Base-by-base conservation (phyloP, 2,113 vertebrate genomes). In the Tragulus kanchil region DNA sequence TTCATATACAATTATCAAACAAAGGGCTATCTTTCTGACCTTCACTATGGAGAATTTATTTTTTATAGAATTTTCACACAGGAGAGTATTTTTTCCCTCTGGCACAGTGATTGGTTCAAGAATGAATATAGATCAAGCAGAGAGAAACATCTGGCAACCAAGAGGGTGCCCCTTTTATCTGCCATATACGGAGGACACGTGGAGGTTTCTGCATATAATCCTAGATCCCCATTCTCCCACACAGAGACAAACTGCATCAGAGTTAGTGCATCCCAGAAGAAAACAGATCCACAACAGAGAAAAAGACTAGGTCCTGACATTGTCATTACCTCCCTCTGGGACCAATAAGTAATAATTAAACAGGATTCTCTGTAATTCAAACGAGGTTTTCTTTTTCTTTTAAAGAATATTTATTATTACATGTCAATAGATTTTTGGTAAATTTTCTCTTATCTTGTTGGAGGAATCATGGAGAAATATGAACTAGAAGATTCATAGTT, bases 361-460 rank as follows among this genome's bases (percentile, higher is more conserved):
- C 45, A 58, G 17, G 13, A 3, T 36, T 23, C 23, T 69, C 50
- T 67, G 26, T 25, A 92, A 6, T 28, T 64, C 85, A 94, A 75
- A 84, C 64, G 61, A 31, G 36, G 36, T 36, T 36, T 36, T 36
- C 36, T 36, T 36, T 36, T 28, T 94, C 45, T 86, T 56, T 45
- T 36, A 89, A 97, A 93, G 54, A 71, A 69, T 48, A 28, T 89
- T 90, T 73, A 88, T 82, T 87, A 89, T 54, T 65, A 78, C 94
- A n/a, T 59, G 16, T 65, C 26, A 90, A 42, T 6, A 54, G 26
- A 87, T 52, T 79, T 79, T 87, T 86, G 23, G 5, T 45, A 71
- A 93, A 90, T 7, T 92, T 17, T 67, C 8, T 58, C 58, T 95
- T 61, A 92, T 56, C 28, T 25, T 73, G 7, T 50, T 89, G 4